Base-by-base conservation (phyloP, 2,113 vertebrate genomes). In the Lucifuga dentata region DNA sequence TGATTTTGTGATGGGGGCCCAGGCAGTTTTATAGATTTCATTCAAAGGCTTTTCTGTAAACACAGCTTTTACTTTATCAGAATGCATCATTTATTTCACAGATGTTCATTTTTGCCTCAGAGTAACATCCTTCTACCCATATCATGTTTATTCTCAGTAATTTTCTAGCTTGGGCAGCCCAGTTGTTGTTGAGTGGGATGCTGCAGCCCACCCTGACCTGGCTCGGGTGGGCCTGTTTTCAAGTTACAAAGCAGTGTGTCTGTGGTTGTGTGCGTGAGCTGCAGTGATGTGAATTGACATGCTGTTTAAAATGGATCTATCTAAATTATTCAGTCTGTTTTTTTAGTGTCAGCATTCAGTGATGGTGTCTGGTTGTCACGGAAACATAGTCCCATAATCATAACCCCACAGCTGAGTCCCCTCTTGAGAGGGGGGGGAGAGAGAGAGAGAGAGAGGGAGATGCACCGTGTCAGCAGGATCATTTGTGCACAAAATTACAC, bases 301-400 rank as follows among this genome's bases (percentile, higher is more conserved):
- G 73, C 80, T 86, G 77, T 88, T 93, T 81, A 88, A 92, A 88
- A 90, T 91, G 78, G 75, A 92, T 81, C 84, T 53, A 60, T 86
- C 76, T 94, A 74, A 93, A 92, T 93, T 91, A 92, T 93, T 92
- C 87, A 93, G 61, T 63, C 82, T 90, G 87, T 94, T 92, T 89
- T 93, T 92, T 89, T 86, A 90, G 89, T 74, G 74, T 84, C 86
- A 80, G 81, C 57, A 66, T 72, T 86, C 50, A 32, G 43, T 33
- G 67, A 76, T 74, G 72, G 87, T 87, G 86, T 89, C 88, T 86
- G 86, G 87, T 90, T 91, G 90, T 91, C 87, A 86, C 80, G 81
- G 84, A 82, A 86, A 90, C 88, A 87, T 74, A 63, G 86, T 81
- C 84, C 78, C 80, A 73, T 88, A 83, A 89, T 86, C 61, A 68